A percentile compares a stretch with the other conserved stretches of the same genome.
Conservation (phyloP, 2,888 invertebrate genomes). For the Epicampocera succincta region DNA sequence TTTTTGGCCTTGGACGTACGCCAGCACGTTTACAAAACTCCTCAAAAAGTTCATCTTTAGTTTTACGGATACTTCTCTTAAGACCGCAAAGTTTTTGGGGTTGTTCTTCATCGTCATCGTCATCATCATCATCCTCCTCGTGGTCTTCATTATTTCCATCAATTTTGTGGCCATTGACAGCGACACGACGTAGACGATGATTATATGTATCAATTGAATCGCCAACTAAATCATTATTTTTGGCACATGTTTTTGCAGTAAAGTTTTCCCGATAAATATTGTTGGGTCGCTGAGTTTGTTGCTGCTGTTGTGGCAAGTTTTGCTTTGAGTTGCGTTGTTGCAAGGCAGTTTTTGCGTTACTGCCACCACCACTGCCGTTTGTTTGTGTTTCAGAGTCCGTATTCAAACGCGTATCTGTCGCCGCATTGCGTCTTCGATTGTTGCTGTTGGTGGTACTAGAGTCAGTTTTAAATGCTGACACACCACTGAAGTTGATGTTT, state of each 20-base stretch:
- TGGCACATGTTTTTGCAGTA: conserved; percentile 34
- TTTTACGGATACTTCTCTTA: conserved; percentile 79
- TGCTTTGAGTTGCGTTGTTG: conserved; percentile 56
- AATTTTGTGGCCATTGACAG: conserved; percentile 35
- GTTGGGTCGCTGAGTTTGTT: conserved; percentile 39
- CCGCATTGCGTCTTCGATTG: conserved; percentile 74
- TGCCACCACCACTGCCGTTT: conserved; percentile 44
- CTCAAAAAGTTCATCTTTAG: conserved; percentile 81
- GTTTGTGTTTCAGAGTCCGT: conserved; percentile 57
- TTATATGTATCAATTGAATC: conserved; percentile 29
- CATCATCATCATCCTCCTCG: conserved; percentile 60
- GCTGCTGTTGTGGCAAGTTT: conserved; percentile 44
- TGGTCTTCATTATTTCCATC: conserved; percentile 22
- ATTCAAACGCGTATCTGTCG: conserved; percentile 74
- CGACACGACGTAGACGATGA: conserved; percentile 28
- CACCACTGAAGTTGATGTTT: conserved; percentile 59
- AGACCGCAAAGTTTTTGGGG: conserved; percentile 76
- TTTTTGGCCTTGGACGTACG: conserved; percentile 79
- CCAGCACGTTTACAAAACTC: conserved; percentile 81
- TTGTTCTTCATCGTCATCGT: conserved; percentile 70
- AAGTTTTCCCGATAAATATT: conserved; percentile 54
- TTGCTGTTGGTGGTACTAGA: conserved; percentile 47
- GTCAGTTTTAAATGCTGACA: conserved; percentile 62
- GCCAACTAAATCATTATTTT: conserved; percentile 40
- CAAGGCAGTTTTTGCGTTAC: conserved; percentile 4